Evolutionary conservation across 2,888 invertebrate genomes (phyloP), one percentile per base, ranked within the genome.

Genomic region (Calliopum simillimum): DNA sequence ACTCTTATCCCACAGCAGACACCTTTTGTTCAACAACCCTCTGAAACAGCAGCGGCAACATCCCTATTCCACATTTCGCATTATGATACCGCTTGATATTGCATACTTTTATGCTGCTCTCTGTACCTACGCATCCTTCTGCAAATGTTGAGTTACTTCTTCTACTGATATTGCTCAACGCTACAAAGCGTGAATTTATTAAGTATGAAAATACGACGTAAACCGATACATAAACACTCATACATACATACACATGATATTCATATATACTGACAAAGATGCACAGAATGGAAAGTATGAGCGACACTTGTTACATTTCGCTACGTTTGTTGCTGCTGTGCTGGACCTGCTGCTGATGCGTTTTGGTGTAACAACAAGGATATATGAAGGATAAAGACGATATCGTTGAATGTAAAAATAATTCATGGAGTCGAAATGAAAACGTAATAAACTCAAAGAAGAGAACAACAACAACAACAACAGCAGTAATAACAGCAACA

Each of bases 381-480:
- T 62, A 46, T 33, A 8, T 33, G 5, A 33, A 64, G 53, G 66
- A 47, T 46, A 46, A 58, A 62, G 62, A 63, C 25, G 21, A 51
- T 44, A 16, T 61, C 19, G 43, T 43, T 61, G 21, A 61, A 61
- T 44, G 13, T 61, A 12, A 19, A 64, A 66, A 66, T 66, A 58
- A 56, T 66, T 66, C 66, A 56, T 66, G 33, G n/a, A 66, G 66
- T 66, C 66, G 56, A 25, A 66, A 55, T 66, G 66, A 56, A 66
- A 56, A 56, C 23, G 66, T 66, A 66, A 56, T 66, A 66, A 46
- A 66, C 66, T 66, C 66, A 66, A 66, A 46, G 56, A 46, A 23
- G 56, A 66, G 23, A 56, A 66, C 56, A 66, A 56, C 56, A 58
- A 51, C 49, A 8, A 49, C 33, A 33, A 8, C 33, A 33, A 33